Percentiles rank a stretch among this genome's conserved stretches.
Evolutionary conservation across 2,113 vertebrate species (phyloP).

Genomic region (Rhagologus leucostigma): DNA sequence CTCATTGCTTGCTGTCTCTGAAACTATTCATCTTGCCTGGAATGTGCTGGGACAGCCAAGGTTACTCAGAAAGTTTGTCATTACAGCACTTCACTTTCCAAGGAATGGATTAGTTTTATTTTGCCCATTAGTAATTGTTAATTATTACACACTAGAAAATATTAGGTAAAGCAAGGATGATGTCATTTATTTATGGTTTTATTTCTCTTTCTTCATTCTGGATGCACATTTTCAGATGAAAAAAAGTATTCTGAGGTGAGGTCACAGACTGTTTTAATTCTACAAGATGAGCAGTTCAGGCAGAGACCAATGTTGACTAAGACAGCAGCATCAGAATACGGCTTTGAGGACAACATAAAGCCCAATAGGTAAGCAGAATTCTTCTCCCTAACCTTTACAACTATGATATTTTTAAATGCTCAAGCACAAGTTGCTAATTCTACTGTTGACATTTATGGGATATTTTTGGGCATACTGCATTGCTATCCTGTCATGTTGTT

Average conservation of each 20-base stretch:
- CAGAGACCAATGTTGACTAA: not conserved
- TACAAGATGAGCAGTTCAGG: not conserved
- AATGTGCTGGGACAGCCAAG: not conserved
- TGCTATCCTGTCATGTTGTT: not conserved
- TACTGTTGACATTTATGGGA: not conserved
- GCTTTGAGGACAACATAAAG: not conserved
- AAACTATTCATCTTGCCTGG: not conserved
- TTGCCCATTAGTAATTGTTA: not conserved
- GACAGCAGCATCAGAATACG: not conserved
- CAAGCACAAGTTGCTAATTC: not conserved
- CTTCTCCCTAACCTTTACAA: not conserved
- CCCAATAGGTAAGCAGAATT: not conserved
- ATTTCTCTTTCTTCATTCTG: not conserved
- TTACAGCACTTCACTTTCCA: not conserved
- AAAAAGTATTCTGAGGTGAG: not conserved
- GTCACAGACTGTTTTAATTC: not conserved
- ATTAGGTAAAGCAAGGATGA: not conserved
- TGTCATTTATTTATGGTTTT: not conserved
- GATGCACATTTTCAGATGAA: not conserved
- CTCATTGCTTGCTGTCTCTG: not conserved
- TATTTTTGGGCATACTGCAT: not conserved
- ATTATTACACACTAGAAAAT: not conserved
- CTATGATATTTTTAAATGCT: not conserved
- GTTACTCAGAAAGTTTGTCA: not conserved
- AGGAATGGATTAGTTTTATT: not conserved